Percentiles rank a stretch among this genome's conserved stretches.
phyloP scores from a whole-genome alignment of 2,797 vertebrate genomes.

The Cheirogaleus major region DNA sequence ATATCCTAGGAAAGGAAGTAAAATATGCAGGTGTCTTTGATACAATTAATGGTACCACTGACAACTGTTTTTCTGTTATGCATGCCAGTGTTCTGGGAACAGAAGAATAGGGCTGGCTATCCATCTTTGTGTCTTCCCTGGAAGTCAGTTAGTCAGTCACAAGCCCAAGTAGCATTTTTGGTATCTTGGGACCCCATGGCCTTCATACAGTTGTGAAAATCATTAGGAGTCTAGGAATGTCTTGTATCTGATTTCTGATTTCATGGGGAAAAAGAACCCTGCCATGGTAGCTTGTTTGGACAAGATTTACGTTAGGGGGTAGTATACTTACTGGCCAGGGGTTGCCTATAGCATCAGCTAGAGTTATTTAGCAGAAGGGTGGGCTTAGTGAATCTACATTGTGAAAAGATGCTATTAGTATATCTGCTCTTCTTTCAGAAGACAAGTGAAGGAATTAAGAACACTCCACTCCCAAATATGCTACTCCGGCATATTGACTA shows the following conservation, averaged over 20 bases:
- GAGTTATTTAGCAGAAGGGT: neutral
- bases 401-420: neutral
- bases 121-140: neutral
- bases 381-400: neutral
- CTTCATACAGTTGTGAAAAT: neutral
- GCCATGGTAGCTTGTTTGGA: neutral
- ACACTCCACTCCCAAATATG: neutral
- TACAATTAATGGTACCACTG: neutral
- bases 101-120: neutral
- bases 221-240: neutral
- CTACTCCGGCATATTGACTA: neutral
- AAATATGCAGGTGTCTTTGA: neutral
- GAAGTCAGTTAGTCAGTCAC: neutral
- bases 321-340: no score
- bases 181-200: neutral
- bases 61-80: neutral
- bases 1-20: neutral
- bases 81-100: neutral
- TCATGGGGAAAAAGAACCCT: neutral
- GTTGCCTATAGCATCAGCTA: fast-evolving
- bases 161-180: neutral
- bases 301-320: neutral
- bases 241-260: neutral
- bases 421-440: neutral
- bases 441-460: neutral